These are phyloP conservation scores for Dasysyrphus tricinctus DNA, from an alignment of 2,888 invertebrate genomes.

Conservation along the genomic window DNA sequence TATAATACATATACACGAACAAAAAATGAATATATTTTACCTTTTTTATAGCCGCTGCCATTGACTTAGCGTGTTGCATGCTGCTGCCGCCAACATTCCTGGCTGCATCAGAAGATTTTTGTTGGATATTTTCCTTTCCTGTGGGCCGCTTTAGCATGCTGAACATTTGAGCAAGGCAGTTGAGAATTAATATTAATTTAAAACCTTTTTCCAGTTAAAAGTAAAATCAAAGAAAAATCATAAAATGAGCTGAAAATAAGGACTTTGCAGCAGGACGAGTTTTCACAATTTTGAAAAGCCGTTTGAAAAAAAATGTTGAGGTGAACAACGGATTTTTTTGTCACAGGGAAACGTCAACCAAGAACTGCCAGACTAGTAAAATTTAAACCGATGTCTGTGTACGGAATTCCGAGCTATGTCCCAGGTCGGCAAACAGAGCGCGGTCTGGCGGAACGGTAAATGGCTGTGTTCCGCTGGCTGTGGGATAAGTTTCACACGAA, in stretches of 20 bases:
- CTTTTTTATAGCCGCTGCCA: slow-evolving; percentile 49
- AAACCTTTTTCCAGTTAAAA: not conserved
- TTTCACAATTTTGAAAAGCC: slow-evolving; percentile 65
- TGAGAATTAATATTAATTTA: not conserved
- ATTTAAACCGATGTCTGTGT: not conserved
- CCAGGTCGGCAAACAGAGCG: too few relatives aligned
- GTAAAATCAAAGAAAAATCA: slow-evolving; percentile 2
- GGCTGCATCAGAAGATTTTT: slow-evolving; percentile 37
- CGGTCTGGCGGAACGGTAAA: too few relatives aligned
- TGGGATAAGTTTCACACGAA: too few relatives aligned
- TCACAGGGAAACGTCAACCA: slow-evolving; percentile 1
- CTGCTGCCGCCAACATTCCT: slow-evolving; percentile 37
- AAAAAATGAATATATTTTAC: slow-evolving; percentile 26
- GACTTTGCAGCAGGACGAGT: slow-evolving; percentile 2
- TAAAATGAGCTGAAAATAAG: slow-evolving; percentile 1
- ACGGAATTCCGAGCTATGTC: not conserved
- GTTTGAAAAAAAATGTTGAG: slow-evolving; percentile 56
- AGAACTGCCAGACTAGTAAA: slow-evolving; percentile 38
- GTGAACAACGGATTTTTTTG: slow-evolving; percentile 40
- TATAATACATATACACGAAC: not conserved
- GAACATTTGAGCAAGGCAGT: slow-evolving; percentile 4
- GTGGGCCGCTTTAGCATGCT: slow-evolving; percentile 57
- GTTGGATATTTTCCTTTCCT: slow-evolving; percentile 64
- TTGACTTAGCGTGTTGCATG: slow-evolving; percentile 27
- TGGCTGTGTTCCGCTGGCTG: too few relatives aligned